Conservation (phyloP, 2,113 vertebrate species). For the Corapipo altera region DNA sequence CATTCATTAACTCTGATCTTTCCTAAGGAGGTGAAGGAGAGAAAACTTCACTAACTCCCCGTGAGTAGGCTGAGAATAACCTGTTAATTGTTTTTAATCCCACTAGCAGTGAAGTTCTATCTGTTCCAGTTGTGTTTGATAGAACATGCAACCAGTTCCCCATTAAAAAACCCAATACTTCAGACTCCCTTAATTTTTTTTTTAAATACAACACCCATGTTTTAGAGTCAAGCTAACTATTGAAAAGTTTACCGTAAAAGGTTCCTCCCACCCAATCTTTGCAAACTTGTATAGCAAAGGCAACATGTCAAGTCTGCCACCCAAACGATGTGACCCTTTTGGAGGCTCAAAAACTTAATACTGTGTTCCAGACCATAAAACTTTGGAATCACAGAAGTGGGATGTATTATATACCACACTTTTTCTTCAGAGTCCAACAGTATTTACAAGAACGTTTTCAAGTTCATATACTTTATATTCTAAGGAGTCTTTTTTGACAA, state of each 20-base stretch:
- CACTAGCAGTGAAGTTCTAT: neutral
- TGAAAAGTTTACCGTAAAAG: neutral
- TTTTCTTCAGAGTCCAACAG: neutral
- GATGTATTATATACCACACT: neutral
- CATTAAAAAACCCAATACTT: neutral
- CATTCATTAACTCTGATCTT: neutral
- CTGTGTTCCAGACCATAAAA: neutral
- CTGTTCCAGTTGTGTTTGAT: neutral
- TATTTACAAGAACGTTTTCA: neutral
- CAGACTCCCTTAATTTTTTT: neutral
- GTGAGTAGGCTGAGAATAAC: rapidly evolving
- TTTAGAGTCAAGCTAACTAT: neutral
- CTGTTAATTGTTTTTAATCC: neutral
- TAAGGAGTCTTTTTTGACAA: neutral
- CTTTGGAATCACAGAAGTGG: neutral
- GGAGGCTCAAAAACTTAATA: neutral
- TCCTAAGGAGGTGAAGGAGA: neutral
- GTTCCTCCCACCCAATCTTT: neutral
- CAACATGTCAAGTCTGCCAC: neutral
- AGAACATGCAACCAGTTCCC: neutral
- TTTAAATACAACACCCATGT: neutral
- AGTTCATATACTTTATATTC: neutral
- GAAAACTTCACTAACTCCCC: neutral
- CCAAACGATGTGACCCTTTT: neutral
- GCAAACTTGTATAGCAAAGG: neutral